Conservation (phyloP, 2,888 invertebrate genomes). For the Aproaerema taeniolella region DNA sequence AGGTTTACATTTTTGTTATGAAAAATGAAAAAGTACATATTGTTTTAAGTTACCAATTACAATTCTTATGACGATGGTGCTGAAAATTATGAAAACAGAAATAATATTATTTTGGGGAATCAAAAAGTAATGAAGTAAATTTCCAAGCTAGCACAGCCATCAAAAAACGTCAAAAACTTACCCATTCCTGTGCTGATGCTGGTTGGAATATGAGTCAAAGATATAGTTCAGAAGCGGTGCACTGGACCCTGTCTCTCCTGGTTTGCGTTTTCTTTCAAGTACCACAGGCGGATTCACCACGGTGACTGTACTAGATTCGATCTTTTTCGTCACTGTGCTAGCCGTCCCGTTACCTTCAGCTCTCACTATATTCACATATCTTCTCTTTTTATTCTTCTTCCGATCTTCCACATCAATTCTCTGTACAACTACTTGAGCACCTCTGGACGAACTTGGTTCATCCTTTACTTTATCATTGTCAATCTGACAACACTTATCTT, state of each 20-base stretch:
- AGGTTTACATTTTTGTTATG: too few species aligned
- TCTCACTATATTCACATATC: slow-evolving; percentile 45
- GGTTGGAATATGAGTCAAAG: slow-evolving; percentile 65
- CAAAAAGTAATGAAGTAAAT: too few species aligned
- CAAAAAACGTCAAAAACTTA: too few species aligned
- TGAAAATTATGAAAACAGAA: too few species aligned
- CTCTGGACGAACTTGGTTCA: slow-evolving; percentile 28
- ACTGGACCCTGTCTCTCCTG: slow-evolving; percentile 62
- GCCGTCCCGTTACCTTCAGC: slow-evolving; percentile 31
- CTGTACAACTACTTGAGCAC: slow-evolving; percentile 38
- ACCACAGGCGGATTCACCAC: slow-evolving; percentile 29
- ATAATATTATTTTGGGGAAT: too few species aligned
- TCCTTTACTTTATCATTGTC: slow-evolving; percentile 15
- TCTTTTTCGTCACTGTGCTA: slow-evolving; percentile 18
- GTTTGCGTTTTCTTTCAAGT: slow-evolving; percentile 50
- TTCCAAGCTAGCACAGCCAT: too few species aligned
- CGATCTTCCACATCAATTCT: slow-evolving; percentile 25
- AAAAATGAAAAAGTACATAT: too few species aligned
- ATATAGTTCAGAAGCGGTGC: slow-evolving; percentile 67
- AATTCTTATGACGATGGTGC: too few species aligned
- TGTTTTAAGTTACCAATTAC: too few species aligned
- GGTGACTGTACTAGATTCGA: slow-evolving; percentile 33
- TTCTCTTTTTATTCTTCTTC: slow-evolving; percentile 43
- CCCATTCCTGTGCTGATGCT: slow-evolving; percentile 63
- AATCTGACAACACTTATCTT: slow-evolving; percentile 34